Percentiles rank a stretch among this genome's conserved stretches.
Conservation (phyloP, 2,797 vertebrate genomes). For the Acanthurus tractus region DNA sequence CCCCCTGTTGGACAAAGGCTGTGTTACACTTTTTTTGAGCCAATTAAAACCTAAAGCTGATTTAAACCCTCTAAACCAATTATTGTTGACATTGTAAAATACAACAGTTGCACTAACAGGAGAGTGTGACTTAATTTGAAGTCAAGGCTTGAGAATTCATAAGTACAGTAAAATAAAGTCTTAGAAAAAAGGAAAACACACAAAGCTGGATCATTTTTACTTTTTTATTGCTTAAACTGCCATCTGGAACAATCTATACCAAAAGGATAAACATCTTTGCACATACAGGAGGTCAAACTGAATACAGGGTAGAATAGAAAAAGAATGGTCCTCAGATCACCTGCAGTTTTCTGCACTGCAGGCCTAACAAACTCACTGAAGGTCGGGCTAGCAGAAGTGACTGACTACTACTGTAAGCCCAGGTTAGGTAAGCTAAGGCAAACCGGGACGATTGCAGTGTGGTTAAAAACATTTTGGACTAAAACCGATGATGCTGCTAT, state of each 20-base stretch:
- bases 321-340: constrained; percentile 93
- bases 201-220: constrained; percentile 67
- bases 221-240: constrained; percentile 95
- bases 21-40: neutral
- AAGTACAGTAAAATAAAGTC: constrained; percentile 6
- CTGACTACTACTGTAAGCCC: constrained; percentile 82
- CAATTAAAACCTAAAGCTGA: neutral
- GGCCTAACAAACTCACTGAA: constrained; percentile 82
- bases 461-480: constrained; percentile 73
- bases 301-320: constrained; percentile 92
- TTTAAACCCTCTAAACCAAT: neutral
- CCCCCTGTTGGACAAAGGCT: constrained; percentile 58
- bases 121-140: neutral
- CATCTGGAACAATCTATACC: constrained; percentile 97
- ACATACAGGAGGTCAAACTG: constrained; percentile 94
- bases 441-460: constrained; percentile 87
- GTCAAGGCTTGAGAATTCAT: neutral
- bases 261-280: constrained; percentile 95
- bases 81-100: neutral
- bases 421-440: constrained; percentile 91
- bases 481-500: constrained; percentile 71
- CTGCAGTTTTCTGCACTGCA: constrained; percentile 86
- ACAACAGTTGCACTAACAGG: neutral
- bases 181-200: constrained; percentile 21
- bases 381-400: constrained; percentile 86